A percentile compares a stretch with the other conserved stretches of the same genome.
These are phyloP conservation scores for Cepaea nemoralis DNA, from an alignment of 1,140 invertebrate species.

Conservation along the genomic window DNA sequence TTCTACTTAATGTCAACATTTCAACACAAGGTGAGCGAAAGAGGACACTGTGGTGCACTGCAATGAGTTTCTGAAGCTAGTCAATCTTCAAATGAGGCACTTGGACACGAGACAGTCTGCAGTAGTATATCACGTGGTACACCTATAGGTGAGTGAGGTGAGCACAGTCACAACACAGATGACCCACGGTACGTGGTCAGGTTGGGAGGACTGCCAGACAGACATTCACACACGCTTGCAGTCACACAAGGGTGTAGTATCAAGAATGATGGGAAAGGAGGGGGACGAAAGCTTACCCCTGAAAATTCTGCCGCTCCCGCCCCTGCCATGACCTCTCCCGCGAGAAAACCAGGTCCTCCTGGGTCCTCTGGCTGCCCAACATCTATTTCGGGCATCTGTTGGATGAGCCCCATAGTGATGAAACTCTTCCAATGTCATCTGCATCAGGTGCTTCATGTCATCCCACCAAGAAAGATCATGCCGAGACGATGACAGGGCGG, in stretches of 20 bases:
- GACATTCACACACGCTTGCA: constrained; percentile 24
- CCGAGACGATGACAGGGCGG: background rate
- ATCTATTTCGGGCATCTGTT: constrained; percentile 23
- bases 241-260: constrained; percentile 7
- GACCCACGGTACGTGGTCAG: background rate
- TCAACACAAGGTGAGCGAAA: constrained; percentile 35
- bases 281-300: constrained; percentile 39
- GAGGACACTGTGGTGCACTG: constrained; percentile 38
- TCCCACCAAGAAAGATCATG: constrained; percentile 37
- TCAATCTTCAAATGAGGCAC: background rate
- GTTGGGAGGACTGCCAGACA: constrained; percentile 25
- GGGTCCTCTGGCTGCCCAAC: constrained; percentile 9
- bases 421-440: constrained; percentile 40
- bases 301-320: constrained; percentile 44
- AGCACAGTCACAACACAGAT: background rate
- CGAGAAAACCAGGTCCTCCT: constrained; percentile 17
- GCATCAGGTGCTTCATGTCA: constrained; percentile 34
- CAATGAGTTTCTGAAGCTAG: background rate
- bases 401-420: constrained; percentile 29
- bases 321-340: constrained; percentile 51
- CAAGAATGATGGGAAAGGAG: constrained; percentile 14
- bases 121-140: background rate
- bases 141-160: background rate
- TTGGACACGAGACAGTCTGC: background rate
- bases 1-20: background rate